Evolutionary conservation across 2,113 vertebrate genomes (phyloP).

Genomic region (Polypterus bichir): DNA sequence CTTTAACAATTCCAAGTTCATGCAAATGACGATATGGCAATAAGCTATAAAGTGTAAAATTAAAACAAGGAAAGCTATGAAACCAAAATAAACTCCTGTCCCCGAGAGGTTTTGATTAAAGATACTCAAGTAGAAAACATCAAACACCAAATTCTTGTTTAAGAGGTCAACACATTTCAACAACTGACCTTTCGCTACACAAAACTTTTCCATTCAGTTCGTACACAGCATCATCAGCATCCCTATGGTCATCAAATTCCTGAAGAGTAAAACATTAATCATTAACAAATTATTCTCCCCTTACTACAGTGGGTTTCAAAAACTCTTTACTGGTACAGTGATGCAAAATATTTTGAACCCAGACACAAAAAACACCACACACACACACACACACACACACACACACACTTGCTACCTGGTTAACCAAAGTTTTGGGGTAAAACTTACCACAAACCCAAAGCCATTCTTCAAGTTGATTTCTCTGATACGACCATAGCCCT

Average conservation of each 20-base stretch:
- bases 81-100: too few species aligned
- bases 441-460: slow-evolving; percentile 81
- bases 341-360: slow-evolving; percentile 1
- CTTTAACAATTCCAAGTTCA: too few species aligned
- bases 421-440: too few species aligned
- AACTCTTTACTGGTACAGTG: background rate
- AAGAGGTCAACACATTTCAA: too few species aligned
- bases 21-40: too few species aligned
- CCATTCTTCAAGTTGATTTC: slow-evolving; percentile 85
- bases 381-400: too few species aligned
- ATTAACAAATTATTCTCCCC: background rate
- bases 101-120: too few species aligned
- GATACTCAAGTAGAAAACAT: too few species aligned
- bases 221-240: slow-evolving; percentile 83
- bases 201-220: slow-evolving; percentile 82
- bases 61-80: too few species aligned
- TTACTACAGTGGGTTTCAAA: background rate
- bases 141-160: too few species aligned
- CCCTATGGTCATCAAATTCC: slow-evolving; percentile 86
- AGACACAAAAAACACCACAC: background rate
- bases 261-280: slow-evolving; percentile 22
- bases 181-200: slow-evolving; percentile 70
- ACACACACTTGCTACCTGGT: too few species aligned
- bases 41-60: too few species aligned
- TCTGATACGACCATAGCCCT: slow-evolving; percentile 77